Percentiles rank a stretch among this genome's conserved stretches.
These are phyloP conservation scores for Semibalanus balanoides DNA, from an alignment of 1,140 invertebrate genomes.

Conservation along the genomic window DNA sequence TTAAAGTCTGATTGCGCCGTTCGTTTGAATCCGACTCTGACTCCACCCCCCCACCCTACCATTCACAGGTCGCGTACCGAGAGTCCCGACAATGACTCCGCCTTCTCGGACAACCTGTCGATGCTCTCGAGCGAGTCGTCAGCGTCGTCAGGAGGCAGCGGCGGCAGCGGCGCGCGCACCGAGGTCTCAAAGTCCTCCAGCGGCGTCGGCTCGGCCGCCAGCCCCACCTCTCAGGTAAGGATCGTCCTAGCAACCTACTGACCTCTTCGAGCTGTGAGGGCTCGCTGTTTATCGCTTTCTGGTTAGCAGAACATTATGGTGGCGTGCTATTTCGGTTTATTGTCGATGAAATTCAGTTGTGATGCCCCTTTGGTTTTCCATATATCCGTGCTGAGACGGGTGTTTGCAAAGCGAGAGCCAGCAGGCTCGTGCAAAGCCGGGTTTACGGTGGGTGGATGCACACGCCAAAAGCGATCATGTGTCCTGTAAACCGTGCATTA, in stretches of 20 bases:
- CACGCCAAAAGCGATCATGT: no score
- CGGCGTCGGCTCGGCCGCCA: conserved; percentile 10
- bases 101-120: conserved; percentile 89
- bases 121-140: conserved; percentile 79
- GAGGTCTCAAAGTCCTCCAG: conserved; percentile 20
- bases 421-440: no score
- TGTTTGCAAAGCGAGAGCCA: no score
- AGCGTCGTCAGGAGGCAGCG: conserved; percentile 60
- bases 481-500: no score
- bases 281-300: no score
- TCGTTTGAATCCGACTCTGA: neutral
- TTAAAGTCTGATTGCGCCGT: neutral
- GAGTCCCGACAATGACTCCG: conserved; percentile 91
- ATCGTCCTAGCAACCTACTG: neutral
- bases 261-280: no score
- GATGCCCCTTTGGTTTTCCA: no score
- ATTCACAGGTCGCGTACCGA: conserved; percentile 51
- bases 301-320: no score
- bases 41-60: neutral
- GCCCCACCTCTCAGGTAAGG: conserved; percentile 1
- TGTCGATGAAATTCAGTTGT: no score
- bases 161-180: conserved; percentile 35
- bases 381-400: no score
- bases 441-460: no score
- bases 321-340: no score